phyloP scores from a whole-genome alignment of 2,113 vertebrate genomes.

The Elachura formosa region DNA sequence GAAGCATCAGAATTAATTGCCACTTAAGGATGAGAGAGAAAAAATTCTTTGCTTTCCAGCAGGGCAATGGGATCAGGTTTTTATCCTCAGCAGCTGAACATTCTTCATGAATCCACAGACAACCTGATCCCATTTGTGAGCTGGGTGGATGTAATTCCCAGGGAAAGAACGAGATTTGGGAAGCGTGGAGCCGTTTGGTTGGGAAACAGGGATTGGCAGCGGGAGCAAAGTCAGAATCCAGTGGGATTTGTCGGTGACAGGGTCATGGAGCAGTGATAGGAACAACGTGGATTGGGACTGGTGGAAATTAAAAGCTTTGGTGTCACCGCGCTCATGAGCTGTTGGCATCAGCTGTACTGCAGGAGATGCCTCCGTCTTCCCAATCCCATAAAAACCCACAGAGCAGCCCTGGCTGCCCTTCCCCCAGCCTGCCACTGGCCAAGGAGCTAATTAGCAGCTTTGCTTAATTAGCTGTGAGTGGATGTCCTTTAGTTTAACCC shows the following conservation, averaged over 20 bases:
- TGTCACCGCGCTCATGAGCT: not conserved
- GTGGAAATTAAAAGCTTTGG: not conserved
- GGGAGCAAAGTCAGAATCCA: not conserved
- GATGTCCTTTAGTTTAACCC: not conserved
- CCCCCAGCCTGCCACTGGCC: not conserved
- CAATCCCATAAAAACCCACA: not conserved
- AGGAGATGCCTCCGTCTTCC: not conserved
- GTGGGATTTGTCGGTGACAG: not conserved
- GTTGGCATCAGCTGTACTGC: not conserved
- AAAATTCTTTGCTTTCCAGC: not conserved
- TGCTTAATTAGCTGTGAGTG: not conserved
- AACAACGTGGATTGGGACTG: rapidly evolving
- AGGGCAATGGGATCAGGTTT: rapidly evolving
- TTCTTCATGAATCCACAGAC: not conserved
- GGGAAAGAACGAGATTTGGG: not conserved
- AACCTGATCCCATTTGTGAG: rapidly evolving
- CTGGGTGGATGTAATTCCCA: not conserved
- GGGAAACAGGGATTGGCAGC: not conserved
- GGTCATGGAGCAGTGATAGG: not conserved
- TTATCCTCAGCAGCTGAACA: rapidly evolving
- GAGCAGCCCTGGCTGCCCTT: not conserved
- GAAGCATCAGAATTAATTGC: not conserved
- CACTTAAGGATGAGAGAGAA: not conserved
- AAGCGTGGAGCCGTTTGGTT: not conserved
- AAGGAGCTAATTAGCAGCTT: not conserved